Evolutionary conservation across 2,888 invertebrate genomes (phyloP).

Genomic region (Leucophora obtusa): DNA sequence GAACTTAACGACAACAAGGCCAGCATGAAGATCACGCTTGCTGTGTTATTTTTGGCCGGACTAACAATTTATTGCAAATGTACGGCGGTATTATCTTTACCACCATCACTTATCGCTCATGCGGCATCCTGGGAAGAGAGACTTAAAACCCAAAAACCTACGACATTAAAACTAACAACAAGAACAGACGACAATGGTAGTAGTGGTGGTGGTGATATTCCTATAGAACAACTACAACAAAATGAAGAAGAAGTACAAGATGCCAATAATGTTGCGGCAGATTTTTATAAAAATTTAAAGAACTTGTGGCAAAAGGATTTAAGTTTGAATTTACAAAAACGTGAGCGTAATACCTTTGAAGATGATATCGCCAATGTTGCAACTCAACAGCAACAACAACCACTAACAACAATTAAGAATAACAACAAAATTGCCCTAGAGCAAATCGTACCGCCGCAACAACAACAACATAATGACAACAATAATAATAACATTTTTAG

Average conservation of each 20-base stretch:
- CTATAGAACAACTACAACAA: conserved; percentile 62
- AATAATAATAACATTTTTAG: conserved; percentile 46
- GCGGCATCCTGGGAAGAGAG: conserved; percentile 71
- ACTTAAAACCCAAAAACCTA: conserved; percentile 37
- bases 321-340: conserved; percentile 55
- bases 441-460: conserved; percentile 34
- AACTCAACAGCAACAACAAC: conserved; percentile 19
- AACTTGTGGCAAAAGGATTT: conserved; percentile 60
- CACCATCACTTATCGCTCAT: conserved; percentile 76
- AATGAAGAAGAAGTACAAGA: not conserved
- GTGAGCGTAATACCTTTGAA: conserved; percentile 58
- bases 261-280: conserved; percentile 11
- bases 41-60: conserved; percentile 71
- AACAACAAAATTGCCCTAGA: conserved; percentile 38
- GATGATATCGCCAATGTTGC: conserved; percentile 43
- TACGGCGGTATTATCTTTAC: conserved; percentile 74
- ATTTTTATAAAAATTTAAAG: conserved; percentile 52
- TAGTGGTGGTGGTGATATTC: conserved; percentile 42
- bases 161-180: conserved; percentile 62
- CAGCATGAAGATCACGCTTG: conserved; percentile 75
- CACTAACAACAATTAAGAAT: conserved; percentile 40
- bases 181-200: conserved; percentile 43
- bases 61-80: conserved; percentile 75
- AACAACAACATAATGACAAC: conserved; percentile 42
- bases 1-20: conserved; percentile 62